Conservation (phyloP, 2,797 vertebrate genomes). For the Epinephelus malabaricus region DNA sequence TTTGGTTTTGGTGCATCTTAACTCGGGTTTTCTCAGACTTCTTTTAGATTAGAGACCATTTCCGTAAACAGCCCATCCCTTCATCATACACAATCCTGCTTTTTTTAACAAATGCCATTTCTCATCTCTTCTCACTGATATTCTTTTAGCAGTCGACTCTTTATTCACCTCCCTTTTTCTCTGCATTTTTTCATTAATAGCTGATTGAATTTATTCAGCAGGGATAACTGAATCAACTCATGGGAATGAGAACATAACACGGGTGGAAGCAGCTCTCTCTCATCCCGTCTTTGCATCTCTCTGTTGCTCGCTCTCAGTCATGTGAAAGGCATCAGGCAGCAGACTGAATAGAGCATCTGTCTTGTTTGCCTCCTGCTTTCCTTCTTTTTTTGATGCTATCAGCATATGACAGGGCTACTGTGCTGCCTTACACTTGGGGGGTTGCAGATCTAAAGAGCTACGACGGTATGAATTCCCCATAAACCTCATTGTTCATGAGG, state of each 20-base stretch:
- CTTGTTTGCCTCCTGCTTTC: constrained; percentile 35
- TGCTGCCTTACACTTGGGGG: constrained; percentile 20
- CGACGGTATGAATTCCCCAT: neutral
- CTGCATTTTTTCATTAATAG: constrained; percentile 45
- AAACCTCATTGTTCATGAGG: constrained; percentile 1
- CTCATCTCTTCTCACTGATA: neutral
- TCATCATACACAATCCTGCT: neutral
- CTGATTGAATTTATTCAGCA: constrained; percentile 71
- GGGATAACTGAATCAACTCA: constrained; percentile 71
- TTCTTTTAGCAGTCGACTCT: neutral
- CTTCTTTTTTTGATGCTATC: constrained; percentile 53
- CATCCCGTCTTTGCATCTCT: constrained; percentile 37
- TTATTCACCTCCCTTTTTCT: neutral
- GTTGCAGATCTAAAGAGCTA: neutral
- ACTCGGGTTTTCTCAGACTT: neutral
- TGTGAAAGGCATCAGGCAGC: constrained; percentile 82
- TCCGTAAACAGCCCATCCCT: neutral
- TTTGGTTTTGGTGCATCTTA: neutral
- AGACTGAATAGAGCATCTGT: constrained; percentile 75
- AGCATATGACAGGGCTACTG: neutral
- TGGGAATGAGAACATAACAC: constrained; percentile 66
- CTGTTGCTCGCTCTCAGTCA: constrained; percentile 65
- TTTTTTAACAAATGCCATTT: neutral
- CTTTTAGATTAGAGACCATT: neutral
- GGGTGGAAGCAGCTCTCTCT: constrained; percentile 39